These are phyloP conservation scores for Hermetia illucens DNA, from an alignment of 1,140 invertebrate species.

Conservation along the genomic window DNA sequence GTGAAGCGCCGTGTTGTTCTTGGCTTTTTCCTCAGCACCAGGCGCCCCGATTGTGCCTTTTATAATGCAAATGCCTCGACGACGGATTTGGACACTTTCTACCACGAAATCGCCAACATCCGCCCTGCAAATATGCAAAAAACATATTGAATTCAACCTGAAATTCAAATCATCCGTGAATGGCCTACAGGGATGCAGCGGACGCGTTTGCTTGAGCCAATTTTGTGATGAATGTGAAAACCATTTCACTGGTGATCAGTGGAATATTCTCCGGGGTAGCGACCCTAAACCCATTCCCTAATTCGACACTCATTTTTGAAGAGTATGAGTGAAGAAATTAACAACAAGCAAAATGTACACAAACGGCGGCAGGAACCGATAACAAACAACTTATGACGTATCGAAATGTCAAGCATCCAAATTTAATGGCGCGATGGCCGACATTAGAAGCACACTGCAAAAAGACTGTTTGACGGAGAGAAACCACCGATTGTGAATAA, in stretches of 20 bases:
- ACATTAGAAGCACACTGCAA: too few relatives aligned
- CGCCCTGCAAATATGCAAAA: conserved; percentile 2
- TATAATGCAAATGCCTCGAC: conserved; percentile 12
- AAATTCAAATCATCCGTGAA: background rate
- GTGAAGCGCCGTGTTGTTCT: conserved; percentile 17
- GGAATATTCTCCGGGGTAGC: conserved; percentile 21
- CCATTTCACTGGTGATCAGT: conserved; percentile 14
- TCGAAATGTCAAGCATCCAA: too few relatives aligned
- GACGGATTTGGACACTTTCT: conserved; percentile 21
- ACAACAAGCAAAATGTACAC: too few relatives aligned
- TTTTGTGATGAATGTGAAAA: conserved; percentile 16
- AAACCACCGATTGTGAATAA: too few relatives aligned
- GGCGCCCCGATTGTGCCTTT: conserved; percentile 12
- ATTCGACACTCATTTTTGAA: conserved; percentile 19
- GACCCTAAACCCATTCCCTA: conserved; percentile 22
- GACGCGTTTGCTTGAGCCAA: background rate
- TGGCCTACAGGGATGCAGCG: background rate
- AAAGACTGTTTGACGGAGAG: too few relatives aligned
- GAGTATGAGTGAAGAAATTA: too few relatives aligned
- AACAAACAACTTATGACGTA: too few relatives aligned
- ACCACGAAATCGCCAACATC: conserved; percentile 16
- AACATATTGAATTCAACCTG: background rate
- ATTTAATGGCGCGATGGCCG: too few relatives aligned
- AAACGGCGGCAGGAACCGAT: too few relatives aligned
- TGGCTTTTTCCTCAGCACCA: conserved; percentile 15